Evolutionary conservation across 2,113 vertebrate genomes (phyloP), one percentile per base, ranked within the genome.

Genomic region (Gopherus flavomarginatus): DNA sequence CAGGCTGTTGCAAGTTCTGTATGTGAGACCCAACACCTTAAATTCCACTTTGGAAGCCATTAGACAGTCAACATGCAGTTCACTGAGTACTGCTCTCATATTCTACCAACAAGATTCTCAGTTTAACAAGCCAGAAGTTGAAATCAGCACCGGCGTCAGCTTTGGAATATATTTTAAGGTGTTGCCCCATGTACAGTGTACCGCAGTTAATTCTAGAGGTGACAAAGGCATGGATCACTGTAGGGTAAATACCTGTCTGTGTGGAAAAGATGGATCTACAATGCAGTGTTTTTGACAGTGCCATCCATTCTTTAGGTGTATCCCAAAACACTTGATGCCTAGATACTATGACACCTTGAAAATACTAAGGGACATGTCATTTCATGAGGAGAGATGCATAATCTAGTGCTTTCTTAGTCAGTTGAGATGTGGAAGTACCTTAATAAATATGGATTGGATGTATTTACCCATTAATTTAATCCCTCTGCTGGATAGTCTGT

Each of bases 81-180:
- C 27, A 31, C 57, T 62, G 57, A 62, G 57, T 27, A 62, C 21
- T 52, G 9, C 79, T 24, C 31, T 52, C 17, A 22, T 53, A 29
- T 53, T 27, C 49, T 12, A 19, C 31, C 8, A 81, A 62, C 38
- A 12, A 11, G 4, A 42, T 52, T 65, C 42, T 38, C 24, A 42
- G 19, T 27, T 93, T 65, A 10, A 35, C 22, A 78, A 92, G 62
- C 26, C 87, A n/a, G 2, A 27, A 11, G 26, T 50, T 0, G 0
- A 62, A 26, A 77, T 92, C 88, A 42, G 12, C 83, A 84, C 22
- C 19, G 35, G 86, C 52, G 80, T 65, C 62, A 54, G 57, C 82
- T 47, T 27, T 27, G 27, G 3, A 24, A 24, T 0, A 0, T 78
- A 49, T 27, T 26, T 72, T 77, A 83, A 29, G 57, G 89, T 9